phyloP scores from a whole-genome alignment of 1,140 invertebrate species.

The Caenorhabditis remanei region DNA sequence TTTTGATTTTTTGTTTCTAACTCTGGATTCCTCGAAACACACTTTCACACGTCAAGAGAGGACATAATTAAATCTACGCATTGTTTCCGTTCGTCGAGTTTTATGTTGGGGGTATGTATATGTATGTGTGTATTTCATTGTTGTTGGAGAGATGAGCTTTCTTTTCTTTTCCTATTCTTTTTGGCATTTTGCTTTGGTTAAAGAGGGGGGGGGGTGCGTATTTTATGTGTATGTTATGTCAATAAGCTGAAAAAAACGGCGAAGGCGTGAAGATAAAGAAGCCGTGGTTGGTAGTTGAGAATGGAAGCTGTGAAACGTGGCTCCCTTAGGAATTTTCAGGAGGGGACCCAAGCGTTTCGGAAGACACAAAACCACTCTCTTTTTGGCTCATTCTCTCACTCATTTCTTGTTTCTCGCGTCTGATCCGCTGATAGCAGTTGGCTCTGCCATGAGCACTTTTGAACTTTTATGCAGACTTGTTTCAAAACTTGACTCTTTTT shows the following conservation, averaged over 20 bases:
- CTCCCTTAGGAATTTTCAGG: conserved; percentile 48
- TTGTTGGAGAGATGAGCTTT: conserved; percentile 42
- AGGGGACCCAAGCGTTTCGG: neutral
- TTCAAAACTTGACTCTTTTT: conserved; percentile 12
- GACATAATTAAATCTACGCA: conserved; percentile 48
- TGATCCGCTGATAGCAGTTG: conserved; percentile 53
- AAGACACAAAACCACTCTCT: conserved; percentile 47
- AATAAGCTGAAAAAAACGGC: conserved; percentile 35
- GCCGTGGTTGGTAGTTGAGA: conserved; percentile 21
- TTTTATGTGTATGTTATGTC: conserved; percentile 54
- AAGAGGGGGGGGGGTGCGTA: neutral
- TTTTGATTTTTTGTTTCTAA: conserved; percentile 13
- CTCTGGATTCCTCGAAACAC: neutral
- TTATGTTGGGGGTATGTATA: conserved; percentile 39
- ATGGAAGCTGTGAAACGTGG: conserved; percentile 35
- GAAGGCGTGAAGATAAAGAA: conserved; percentile 19
- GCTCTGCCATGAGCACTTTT: conserved; percentile 39
- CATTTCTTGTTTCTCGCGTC: neutral
- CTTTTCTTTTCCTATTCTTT: neutral
- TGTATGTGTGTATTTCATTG: conserved; percentile 48
- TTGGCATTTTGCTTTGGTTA: neutral
- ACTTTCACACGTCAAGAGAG: conserved; percentile 40
- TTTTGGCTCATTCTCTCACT: conserved; percentile 6
- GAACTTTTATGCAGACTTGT: conserved; percentile 52
- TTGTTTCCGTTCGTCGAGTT: conserved; percentile 52